phyloP scores from a whole-genome alignment of 2,113 vertebrate species.

The Triplophysa rosa region DNA sequence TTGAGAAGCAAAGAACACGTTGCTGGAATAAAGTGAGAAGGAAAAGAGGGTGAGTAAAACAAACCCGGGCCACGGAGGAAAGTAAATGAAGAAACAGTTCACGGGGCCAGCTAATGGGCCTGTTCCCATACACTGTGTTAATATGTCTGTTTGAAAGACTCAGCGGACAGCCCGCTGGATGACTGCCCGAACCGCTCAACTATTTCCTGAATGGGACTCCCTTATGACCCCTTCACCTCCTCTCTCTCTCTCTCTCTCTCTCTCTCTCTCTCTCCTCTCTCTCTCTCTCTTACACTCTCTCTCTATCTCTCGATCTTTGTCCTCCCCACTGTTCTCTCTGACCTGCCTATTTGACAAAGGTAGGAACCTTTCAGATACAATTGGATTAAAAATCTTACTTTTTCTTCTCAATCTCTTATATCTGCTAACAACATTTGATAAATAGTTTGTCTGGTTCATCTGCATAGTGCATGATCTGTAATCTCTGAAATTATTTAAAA shows the following conservation, averaged over 20 bases:
- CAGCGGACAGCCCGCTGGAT: slow-evolving; percentile 61
- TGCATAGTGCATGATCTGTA: no score
- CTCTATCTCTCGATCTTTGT: background rate
- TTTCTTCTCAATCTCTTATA: no score
- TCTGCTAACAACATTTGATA: no score
- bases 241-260: no score
- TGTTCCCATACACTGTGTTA: slow-evolving; percentile 66
- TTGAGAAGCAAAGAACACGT: slow-evolving; percentile 4
- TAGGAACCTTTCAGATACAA: background rate
- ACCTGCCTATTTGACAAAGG: slow-evolving; percentile 1
- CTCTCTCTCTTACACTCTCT: background rate
- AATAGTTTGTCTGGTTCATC: no score
- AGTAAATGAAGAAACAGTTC: slow-evolving; percentile 60
- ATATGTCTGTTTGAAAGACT: slow-evolving; percentile 68
- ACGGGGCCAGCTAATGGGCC: slow-evolving; percentile 57
- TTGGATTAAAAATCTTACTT: no score
- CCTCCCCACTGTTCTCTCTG: background rate
- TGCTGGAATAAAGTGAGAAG: slow-evolving; percentile 25
- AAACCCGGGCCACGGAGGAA: slow-evolving; percentile 30
- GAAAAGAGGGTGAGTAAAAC: slow-evolving; percentile 19
- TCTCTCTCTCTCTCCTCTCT: slow-evolving; percentile 6
- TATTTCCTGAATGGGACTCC: slow-evolving; percentile 60
- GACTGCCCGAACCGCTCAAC: slow-evolving; percentile 58
- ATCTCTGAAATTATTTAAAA: no score
- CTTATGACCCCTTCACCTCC: slow-evolving; percentile 30